Evolutionary conservation across 2,113 vertebrate species (phyloP), one percentile per base, ranked within the genome.

Genomic region (Blennius ocellaris): DNA sequence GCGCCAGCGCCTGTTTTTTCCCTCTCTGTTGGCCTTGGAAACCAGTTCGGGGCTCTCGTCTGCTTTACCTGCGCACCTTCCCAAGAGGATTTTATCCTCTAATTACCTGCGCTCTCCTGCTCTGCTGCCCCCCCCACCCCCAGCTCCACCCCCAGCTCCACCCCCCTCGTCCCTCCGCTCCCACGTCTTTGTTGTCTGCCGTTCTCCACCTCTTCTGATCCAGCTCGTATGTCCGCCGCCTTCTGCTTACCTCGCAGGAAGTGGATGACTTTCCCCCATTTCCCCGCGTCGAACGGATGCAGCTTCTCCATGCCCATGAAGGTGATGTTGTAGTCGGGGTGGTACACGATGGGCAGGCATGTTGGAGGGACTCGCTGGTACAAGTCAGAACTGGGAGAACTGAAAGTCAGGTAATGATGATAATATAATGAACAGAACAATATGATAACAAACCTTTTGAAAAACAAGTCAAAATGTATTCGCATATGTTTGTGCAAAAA

Each of bases 261-360:
- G 87, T 89, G 89, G 67, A 99, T 95, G 74, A 99, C 95, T 90
- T 97, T 99, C 17, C 97, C 97, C 97, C 97, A 98, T 90, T 99
- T 99, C 40, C 97, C 97, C 0, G 96, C 94, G 72, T 99, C 97
- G 37, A 99, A 99, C 0, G 97, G 97, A 73, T 99, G 97, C 49
- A 99, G 95, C 66, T 96, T 98, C 86, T 99, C 97, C 47, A 99
- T 87, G 51, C 97, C 97, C 95, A 99, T 90, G 80, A 99, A 99
- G 10, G 96, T 97, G 90, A 99, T 97, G 92, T 99, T 99, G 90
- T 99, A 99, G 54, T 94, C 93, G 0, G 95, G 93, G 6, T 97
- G 97, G 79, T 98, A 99, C 8, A 99, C 92, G 1, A 99, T 97
- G 14, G 97, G 97, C 92, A 96, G 93, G 36, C 92, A 93, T 58